Percentiles rank a stretch among this genome's conserved stretches.
Conservation (phyloP, 2,888 invertebrate species). For the Diarsia dahlii region DNA sequence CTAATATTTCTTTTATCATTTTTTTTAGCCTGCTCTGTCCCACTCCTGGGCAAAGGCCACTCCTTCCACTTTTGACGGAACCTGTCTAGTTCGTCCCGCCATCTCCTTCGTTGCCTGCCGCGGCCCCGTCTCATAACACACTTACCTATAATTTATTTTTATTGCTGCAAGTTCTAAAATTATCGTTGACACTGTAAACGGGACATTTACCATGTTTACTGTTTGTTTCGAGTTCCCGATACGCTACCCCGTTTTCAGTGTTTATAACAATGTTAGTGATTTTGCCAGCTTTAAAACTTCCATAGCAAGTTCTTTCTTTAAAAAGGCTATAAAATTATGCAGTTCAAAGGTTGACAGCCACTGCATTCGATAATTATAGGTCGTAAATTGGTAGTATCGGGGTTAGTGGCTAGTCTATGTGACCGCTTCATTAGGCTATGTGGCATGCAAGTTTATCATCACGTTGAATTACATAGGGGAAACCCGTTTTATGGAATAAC, state of each 20-base stretch:
- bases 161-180: background rate
- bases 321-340: background rate
- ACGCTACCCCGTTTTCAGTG: too few species aligned
- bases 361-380: slow-evolving; percentile 45
- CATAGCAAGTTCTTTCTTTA: background rate
- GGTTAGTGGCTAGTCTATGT: slow-evolving; percentile 39
- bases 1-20: background rate
- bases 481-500: slow-evolving; percentile 20
- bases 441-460: slow-evolving; percentile 44
- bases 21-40: background rate
- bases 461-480: slow-evolving; percentile 13
- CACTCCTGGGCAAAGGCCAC: too few species aligned
- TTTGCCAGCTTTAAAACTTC: too few species aligned
- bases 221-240: too few species aligned
- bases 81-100: too few species aligned
- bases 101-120: too few species aligned
- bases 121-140: too few species aligned
- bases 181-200: too few species aligned
- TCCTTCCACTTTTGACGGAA: too few species aligned
- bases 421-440: slow-evolving; percentile 58
- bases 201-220: too few species aligned
- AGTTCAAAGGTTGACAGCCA: slow-evolving; percentile 30
- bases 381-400: slow-evolving; percentile 55
- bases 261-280: too few species aligned
- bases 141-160: too few species aligned